phyloP scores from a whole-genome alignment of 2,113 vertebrate species.

The Dascyllus trimaculatus region DNA sequence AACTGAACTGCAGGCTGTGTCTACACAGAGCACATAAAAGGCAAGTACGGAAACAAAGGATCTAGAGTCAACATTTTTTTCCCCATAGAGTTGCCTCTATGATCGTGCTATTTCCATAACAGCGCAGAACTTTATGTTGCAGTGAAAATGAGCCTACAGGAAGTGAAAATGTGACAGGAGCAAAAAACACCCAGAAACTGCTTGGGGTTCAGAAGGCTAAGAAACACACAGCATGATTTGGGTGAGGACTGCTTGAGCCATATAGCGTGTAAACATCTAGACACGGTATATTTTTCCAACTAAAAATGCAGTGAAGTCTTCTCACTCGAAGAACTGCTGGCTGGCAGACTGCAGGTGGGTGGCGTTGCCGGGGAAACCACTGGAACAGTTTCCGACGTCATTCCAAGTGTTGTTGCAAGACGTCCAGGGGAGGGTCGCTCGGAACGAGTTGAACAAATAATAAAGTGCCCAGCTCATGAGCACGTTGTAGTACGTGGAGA shows the following conservation, averaged over 20 bases:
- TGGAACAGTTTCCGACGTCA: slow-evolving; percentile 77
- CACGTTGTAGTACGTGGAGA: slow-evolving; percentile 85
- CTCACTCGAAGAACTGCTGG: slow-evolving; percentile 87
- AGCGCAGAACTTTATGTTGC: no score
- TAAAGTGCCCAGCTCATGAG: slow-evolving; percentile 83
- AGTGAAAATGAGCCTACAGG: no score
- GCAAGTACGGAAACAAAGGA: no score
- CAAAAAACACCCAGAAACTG: no score
- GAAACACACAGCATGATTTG: background rate
- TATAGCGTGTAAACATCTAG: background rate
- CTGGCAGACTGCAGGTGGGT: slow-evolving; percentile 82
- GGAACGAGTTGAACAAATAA: slow-evolving; percentile 84
- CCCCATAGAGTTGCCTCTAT: no score
- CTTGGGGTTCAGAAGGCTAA: background rate
- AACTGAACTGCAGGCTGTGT: no score
- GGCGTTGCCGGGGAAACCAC: slow-evolving; percentile 76
- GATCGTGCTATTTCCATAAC: no score
- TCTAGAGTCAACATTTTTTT: no score
- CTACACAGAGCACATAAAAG: no score
- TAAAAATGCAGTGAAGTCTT: background rate
- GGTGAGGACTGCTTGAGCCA: background rate
- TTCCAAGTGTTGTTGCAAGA: slow-evolving; percentile 86
- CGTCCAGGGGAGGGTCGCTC: slow-evolving; percentile 76
- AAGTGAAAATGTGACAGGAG: no score
- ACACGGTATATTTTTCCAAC: background rate